A percentile compares a stretch with the other conserved stretches of the same genome.
Evolutionary conservation across 2,113 vertebrate genomes (phyloP).

Genomic region (Ciconia boyciana): DNA sequence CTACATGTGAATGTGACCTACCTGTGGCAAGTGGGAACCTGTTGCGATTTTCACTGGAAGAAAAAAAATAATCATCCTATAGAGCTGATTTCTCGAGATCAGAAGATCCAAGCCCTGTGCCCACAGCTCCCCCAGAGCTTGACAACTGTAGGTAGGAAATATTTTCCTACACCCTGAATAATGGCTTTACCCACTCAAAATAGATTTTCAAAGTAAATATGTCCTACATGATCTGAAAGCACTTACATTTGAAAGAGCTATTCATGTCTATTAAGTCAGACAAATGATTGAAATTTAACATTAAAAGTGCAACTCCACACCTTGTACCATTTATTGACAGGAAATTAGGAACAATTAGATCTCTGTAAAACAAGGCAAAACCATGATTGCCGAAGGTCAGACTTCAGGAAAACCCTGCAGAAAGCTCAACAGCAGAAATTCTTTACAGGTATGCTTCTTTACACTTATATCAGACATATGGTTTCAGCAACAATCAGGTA

Average conservation of each 20-base stretch:
- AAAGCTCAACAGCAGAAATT: slow-evolving; percentile 37
- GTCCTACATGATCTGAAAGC: slow-evolving; percentile 37
- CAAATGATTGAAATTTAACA: slow-evolving; percentile 76
- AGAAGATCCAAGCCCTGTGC: not conserved
- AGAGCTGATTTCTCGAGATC: accelerated
- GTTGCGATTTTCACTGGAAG: not conserved
- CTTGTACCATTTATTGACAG: slow-evolving; percentile 77
- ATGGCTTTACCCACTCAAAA: slow-evolving; percentile 15
- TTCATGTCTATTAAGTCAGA: slow-evolving; percentile 66
- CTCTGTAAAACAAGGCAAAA: slow-evolving; percentile 69
- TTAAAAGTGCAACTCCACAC: slow-evolving; percentile 63
- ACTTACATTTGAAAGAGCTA: slow-evolving; percentile 66
- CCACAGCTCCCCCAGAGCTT: not conserved
- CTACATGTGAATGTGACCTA: not conserved
- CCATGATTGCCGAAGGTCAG: slow-evolving; percentile 54
- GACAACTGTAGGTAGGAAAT: not conserved
- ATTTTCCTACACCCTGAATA: slow-evolving; percentile 11
- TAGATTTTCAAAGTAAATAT: slow-evolving; percentile 36
- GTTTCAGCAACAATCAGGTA: not conserved
- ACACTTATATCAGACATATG: not conserved
- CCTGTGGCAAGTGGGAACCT: not conserved
- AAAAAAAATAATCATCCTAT: not conserved
- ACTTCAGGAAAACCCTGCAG: slow-evolving; percentile 46
- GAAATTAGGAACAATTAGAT: slow-evolving; percentile 81
- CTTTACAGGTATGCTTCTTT: slow-evolving; percentile 28